Percentiles rank a stretch among this genome's conserved stretches.
These are phyloP conservation scores for Melanotaenia duboulayi DNA, from an alignment of 2,113 vertebrate species.

Conservation along the genomic window DNA sequence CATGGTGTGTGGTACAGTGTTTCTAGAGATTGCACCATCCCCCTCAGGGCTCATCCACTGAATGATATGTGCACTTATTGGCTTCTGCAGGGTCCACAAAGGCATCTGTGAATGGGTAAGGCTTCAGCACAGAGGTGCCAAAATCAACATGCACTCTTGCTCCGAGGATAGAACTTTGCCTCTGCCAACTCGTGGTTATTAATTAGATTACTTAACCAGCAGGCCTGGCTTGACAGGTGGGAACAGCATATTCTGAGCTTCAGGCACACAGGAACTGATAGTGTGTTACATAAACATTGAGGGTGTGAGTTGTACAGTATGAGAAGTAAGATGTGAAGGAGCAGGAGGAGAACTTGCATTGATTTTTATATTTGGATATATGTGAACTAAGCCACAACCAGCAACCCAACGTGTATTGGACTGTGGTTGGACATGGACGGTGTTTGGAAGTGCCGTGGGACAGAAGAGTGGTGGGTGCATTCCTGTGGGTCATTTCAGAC, in stretches of 20 bases:
- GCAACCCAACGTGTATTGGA: not conserved
- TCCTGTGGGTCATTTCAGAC: conserved; percentile 21
- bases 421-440: not conserved
- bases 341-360: not conserved
- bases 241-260: conserved; percentile 43
- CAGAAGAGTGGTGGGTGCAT: not conserved
- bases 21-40: conserved; percentile 38
- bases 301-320: conserved; percentile 3
- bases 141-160: conserved; percentile 49
- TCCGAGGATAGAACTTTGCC: conserved; percentile 13
- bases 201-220: conserved; percentile 47
- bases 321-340: conserved; percentile 15
- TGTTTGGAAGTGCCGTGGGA: not conserved
- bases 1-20: conserved; percentile 6
- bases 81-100: conserved; percentile 2
- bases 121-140: conserved; percentile 36
- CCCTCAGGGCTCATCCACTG: not conserved
- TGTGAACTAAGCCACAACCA: conserved; percentile 9
- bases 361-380: conserved; percentile 14
- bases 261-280: conserved; percentile 23
- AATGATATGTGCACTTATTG: conserved; percentile 8
- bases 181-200: conserved; percentile 35
- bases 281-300: conserved; percentile 21
- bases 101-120: conserved; percentile 28
- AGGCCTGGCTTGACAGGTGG: conserved; percentile 11